These are phyloP conservation scores for Mirounga angustirostris DNA, from an alignment of 2,113 vertebrate genomes.

Conservation along the genomic window DNA sequence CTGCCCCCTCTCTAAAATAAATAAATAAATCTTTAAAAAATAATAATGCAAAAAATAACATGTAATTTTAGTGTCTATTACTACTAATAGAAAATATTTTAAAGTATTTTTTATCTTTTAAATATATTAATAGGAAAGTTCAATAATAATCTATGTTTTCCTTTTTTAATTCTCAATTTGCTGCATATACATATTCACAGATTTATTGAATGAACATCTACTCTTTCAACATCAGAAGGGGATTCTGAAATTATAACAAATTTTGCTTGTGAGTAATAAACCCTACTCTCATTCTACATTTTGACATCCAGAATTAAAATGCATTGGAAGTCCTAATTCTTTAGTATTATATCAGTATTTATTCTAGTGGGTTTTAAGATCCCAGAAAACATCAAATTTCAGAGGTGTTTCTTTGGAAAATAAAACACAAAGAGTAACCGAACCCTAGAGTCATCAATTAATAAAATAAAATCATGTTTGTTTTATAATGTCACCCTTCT, in stretches of 20 bases:
- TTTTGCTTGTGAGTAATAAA: background rate
- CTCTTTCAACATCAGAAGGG: background rate
- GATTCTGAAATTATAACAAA: background rate
- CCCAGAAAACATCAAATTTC: background rate
- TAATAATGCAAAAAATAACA: background rate
- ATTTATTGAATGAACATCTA: background rate
- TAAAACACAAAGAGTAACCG: constrained; percentile 15
- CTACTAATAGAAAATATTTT: background rate
- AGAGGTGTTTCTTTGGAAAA: background rate
- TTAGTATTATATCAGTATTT: constrained; percentile 4
- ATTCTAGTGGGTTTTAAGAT: background rate
- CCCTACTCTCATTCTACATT: background rate
- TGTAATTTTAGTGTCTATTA: background rate
- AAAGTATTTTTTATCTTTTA: background rate
- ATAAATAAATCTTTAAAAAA: background rate
- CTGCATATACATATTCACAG: background rate
- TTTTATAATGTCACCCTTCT: background rate
- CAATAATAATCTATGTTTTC: background rate
- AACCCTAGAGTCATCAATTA: background rate
- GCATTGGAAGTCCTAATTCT: background rate
- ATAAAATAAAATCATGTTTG: background rate
- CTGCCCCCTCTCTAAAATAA: background rate
- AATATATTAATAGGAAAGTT: background rate
- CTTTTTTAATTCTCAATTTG: background rate
- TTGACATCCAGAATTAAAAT: constrained; percentile 45